Base-by-base conservation (phyloP, 2,888 invertebrate genomes). In the Pollenia amentaria region DNA sequence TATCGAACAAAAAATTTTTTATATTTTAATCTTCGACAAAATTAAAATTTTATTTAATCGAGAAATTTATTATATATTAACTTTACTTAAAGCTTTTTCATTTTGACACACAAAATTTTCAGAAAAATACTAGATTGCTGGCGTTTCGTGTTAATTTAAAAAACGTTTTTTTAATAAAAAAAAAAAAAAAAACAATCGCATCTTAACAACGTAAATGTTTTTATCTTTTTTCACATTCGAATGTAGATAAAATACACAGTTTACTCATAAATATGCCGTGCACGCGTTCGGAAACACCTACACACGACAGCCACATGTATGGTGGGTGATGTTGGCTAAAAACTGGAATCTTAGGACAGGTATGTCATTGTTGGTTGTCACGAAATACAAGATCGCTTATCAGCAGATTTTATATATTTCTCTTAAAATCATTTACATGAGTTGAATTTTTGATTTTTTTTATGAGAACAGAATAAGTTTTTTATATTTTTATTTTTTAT, bases 311-410 rank as follows among this genome's bases (percentile, higher is more conserved):
- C 6, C 64, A 42, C 40, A 29, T 38, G 46, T 78, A 18, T 60
- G 18, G 12, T 21, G 57, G 29, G 29, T 29, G 29, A 6, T 29
- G 29, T 29, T 29, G 29, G 29, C 29, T 29, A 29, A 29, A 29
- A 29, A 29, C 6, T 46, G 67, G 18, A 64, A 64, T 12, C 64
- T 64, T 64, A 64, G 64, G 44, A 44, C 64, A 62, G 62, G 62
- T 42, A 62, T 62, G 62, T 10, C 42, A 42, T 64, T 64, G 78
- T 38, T 67, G 29, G 48, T 44, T 67, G 78, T 67, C 67, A 78
- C 78, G 48, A 78, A 67, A 48, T 29, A 55, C 57, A 29, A 57
- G 67, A 78, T 78, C 78, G 60, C 60, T 78, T 48, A 67, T 69
- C 67, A 78, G 29, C 29, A 53, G 67, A 69, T 67, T 57, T 57